Percentiles rank a stretch among this genome's conserved stretches.
These are phyloP conservation scores for Diplosoma virens DNA, from an alignment of 23 tunicate species.

Conservation along the genomic window DNA sequence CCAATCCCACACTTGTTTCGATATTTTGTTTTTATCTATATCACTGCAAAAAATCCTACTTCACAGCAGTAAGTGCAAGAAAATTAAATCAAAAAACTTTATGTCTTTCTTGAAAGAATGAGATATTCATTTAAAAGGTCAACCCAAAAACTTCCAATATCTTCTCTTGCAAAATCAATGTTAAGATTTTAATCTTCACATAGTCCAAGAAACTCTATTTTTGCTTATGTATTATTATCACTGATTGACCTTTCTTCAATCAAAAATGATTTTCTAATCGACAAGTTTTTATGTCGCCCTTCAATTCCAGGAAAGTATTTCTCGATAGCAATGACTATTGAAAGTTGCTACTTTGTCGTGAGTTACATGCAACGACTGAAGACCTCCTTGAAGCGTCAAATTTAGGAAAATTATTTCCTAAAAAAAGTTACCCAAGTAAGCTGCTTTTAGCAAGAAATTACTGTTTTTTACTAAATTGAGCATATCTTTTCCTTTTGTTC, in stretches of 20 bases:
- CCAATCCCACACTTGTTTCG: slow-evolving; percentile 29
- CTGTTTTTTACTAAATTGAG: background rate
- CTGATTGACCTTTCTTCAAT: slow-evolving; percentile 1
- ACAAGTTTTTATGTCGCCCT: slow-evolving; percentile 5
- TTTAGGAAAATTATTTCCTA: slow-evolving; percentile 20
- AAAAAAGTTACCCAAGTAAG: background rate
- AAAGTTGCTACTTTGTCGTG: slow-evolving; percentile 4
- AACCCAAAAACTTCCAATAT: slow-evolving; percentile 32
- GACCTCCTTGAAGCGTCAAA: slow-evolving; percentile 29
- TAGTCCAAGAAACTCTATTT: slow-evolving; percentile 44
- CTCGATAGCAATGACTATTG: slow-evolving; percentile 4
- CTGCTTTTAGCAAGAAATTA: slow-evolving; percentile 14
- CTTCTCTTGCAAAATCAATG: slow-evolving; percentile 17
- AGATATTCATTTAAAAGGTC: slow-evolving; percentile 21
- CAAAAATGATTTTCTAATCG: background rate
- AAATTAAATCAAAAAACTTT: slow-evolving; percentile 23
- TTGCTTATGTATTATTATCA: slow-evolving; percentile 16
- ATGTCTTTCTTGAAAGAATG: slow-evolving; percentile 18
- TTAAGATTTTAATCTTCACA: slow-evolving; percentile 35
- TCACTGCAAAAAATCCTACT: slow-evolving; percentile 40
- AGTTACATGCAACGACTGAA: slow-evolving; percentile 33
- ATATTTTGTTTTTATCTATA: slow-evolving; percentile 28
- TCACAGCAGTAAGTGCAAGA: slow-evolving; percentile 28
- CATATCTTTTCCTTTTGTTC: slow-evolving; percentile 12
- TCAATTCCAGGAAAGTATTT: slow-evolving; percentile 14